phyloP scores from a whole-genome alignment of 2,888 invertebrate species.

The Pharmacophagus antenor region DNA sequence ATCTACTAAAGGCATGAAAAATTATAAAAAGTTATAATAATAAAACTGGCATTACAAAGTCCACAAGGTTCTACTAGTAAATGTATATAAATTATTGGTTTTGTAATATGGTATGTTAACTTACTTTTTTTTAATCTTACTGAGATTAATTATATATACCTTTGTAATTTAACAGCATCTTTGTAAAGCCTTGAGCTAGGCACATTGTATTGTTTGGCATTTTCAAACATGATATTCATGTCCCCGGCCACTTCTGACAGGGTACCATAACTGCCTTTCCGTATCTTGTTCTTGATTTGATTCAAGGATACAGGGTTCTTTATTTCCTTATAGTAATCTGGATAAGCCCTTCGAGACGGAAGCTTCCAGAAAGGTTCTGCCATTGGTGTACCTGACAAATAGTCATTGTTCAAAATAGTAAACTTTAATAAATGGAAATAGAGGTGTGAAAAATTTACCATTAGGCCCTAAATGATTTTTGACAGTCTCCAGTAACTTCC shows the following conservation, averaged over 20 bases:
- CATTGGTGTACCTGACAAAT: conserved; percentile 85
- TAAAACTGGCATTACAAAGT: too few relatives aligned
- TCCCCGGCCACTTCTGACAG: conserved; percentile 95
- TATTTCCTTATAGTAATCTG: conserved; percentile 98
- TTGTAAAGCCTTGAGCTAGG: conserved; percentile 90
- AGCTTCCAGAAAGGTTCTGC: conserved; percentile 96
- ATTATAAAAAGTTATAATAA: too few relatives aligned
- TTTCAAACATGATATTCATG: conserved; percentile 97
- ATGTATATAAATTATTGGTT: too few relatives aligned
- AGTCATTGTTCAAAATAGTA: conserved; percentile 3
- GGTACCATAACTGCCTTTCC: conserved; percentile 89
- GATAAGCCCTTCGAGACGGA: conserved; percentile 94
- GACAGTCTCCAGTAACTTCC: conserved; percentile 94
- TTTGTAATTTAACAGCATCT: conserved; percentile 91
- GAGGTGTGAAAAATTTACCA: conserved; percentile 48
- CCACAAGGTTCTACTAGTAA: too few relatives aligned
- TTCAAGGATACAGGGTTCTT: conserved; percentile 96
- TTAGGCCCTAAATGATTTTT: conserved; percentile 74
- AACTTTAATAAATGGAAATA: too few relatives aligned
- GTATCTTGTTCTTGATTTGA: conserved; percentile 93
- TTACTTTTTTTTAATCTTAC: too few relatives aligned
- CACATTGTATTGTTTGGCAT: conserved; percentile 93
- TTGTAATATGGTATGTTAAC: too few relatives aligned
- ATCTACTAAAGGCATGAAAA: too few relatives aligned
- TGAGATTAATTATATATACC: conserved; percentile 59